phyloP scores from a whole-genome alignment of 2,888 invertebrate species.

The Drosophila neonasuta region DNA sequence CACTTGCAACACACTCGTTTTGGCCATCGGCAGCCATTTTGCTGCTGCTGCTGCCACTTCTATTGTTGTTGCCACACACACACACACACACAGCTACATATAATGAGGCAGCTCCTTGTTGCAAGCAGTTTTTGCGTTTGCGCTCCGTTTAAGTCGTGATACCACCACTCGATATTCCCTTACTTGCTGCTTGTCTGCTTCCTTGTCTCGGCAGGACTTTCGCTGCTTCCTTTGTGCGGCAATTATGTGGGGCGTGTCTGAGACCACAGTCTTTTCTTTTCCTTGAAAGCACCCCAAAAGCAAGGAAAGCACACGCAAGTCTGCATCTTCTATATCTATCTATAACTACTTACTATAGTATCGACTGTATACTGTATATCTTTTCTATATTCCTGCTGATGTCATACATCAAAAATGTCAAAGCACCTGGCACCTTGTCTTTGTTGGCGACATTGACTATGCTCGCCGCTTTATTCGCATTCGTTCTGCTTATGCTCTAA shows the following conservation, averaged over 20 bases:
- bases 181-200: constrained; percentile 4
- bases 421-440: constrained; percentile 53
- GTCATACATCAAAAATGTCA: constrained; percentile 66
- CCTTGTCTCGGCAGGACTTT: constrained; percentile 32
- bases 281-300: constrained; percentile 9
- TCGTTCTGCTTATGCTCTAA: constrained; percentile 22
- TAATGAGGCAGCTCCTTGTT: constrained; percentile 45
- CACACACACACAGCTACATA: constrained; percentile 4
- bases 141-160: constrained; percentile 25
- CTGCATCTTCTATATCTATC: constrained; percentile 7
- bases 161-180: constrained; percentile 15
- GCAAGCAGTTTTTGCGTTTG: constrained; percentile 44
- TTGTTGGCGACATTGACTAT: constrained; percentile 46
- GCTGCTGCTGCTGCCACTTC: constrained; percentile 16
- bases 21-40: constrained; percentile 39
- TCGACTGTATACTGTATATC: constrained; percentile 8
- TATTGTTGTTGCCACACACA: constrained; percentile 15
- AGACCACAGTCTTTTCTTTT: constrained; percentile 13
- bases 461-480: constrained; percentile 8
- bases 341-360: background rate
- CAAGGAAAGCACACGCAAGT: constrained; percentile 4
- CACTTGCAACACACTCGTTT: constrained; percentile 26
- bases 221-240: constrained; percentile 42
- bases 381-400: constrained; percentile 47
- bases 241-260: constrained; percentile 43